These are phyloP conservation scores for Muschampia staudingeri DNA, from an alignment of 2,888 invertebrate genomes.

Conservation along the genomic window DNA sequence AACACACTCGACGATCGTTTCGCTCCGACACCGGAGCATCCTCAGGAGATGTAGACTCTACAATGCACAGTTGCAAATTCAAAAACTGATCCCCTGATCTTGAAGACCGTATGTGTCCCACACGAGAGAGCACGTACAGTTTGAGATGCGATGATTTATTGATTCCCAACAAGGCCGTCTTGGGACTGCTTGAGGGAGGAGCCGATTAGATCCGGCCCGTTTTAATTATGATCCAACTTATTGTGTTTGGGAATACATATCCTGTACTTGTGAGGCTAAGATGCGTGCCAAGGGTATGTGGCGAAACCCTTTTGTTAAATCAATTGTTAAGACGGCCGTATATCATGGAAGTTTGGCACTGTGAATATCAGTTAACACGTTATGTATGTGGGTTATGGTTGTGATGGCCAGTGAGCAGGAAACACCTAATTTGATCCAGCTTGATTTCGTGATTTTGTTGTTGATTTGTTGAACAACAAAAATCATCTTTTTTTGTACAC, in stretches of 20 bases:
- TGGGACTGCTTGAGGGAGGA: slow-evolving; percentile 73
- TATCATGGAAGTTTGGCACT: slow-evolving; percentile 40
- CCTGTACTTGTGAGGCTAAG: slow-evolving; percentile 49
- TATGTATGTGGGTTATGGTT: background rate
- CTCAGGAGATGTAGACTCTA: too few relatives aligned
- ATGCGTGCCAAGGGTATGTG: slow-evolving; percentile 40
- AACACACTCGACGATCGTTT: too few relatives aligned
- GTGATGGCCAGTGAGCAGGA: background rate
- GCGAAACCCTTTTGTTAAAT: slow-evolving; percentile 48
- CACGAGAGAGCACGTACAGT: slow-evolving; percentile 74
- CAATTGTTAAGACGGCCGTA: slow-evolving; percentile 48
- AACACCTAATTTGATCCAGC: background rate
- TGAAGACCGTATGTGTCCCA: slow-evolving; percentile 43
- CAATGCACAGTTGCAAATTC: too few relatives aligned
- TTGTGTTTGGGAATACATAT: slow-evolving; percentile 74
- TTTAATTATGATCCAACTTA: slow-evolving; percentile 84
- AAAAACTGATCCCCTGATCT: background rate
- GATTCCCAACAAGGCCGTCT: slow-evolving; percentile 81
- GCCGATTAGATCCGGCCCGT: slow-evolving; percentile 79
- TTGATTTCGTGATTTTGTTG: background rate
- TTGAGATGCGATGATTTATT: slow-evolving; percentile 89
- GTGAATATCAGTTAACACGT: slow-evolving; percentile 39
- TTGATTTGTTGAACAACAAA: too few relatives aligned
- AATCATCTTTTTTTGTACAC: too few relatives aligned
- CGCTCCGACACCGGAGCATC: too few relatives aligned